Conservation (phyloP, 2,797 vertebrate species). For the Arremon brunneinucha region DNA sequence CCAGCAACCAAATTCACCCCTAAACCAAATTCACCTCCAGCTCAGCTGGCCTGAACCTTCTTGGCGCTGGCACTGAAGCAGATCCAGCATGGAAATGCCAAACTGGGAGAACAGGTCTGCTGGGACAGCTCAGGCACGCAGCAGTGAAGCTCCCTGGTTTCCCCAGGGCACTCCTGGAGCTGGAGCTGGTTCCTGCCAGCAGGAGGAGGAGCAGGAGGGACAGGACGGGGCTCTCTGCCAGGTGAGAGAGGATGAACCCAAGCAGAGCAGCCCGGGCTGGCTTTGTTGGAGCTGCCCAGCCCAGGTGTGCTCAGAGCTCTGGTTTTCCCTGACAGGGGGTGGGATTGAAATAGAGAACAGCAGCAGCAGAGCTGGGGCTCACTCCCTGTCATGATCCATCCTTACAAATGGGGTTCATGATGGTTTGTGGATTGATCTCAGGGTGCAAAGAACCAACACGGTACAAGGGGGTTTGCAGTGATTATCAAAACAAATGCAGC, state of each 20-base stretch:
- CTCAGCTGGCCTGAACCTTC: not conserved
- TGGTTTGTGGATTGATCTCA: no score
- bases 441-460: no score
- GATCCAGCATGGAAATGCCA: not conserved
- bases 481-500: no score
- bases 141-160: not conserved
- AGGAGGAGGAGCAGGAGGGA: not conserved
- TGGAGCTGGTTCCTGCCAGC: not conserved
- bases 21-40: not conserved
- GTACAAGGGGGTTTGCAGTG: no score
- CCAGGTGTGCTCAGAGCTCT: not conserved
- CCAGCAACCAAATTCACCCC: not conserved
- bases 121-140: not conserved
- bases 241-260: not conserved
- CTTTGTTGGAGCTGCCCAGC: not conserved
- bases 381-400: not conserved
- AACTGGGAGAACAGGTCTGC: slow-evolving; percentile 35
- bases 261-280: not conserved
- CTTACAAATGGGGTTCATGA: no score
- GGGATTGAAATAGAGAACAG: not conserved
- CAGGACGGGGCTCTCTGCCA: not conserved
- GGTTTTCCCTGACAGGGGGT: not conserved
- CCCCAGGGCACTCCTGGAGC: not conserved
- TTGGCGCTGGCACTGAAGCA: not conserved
- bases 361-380: not conserved